phyloP scores from a whole-genome alignment of 2,888 invertebrate genomes.

The Morinoia aosen region DNA sequence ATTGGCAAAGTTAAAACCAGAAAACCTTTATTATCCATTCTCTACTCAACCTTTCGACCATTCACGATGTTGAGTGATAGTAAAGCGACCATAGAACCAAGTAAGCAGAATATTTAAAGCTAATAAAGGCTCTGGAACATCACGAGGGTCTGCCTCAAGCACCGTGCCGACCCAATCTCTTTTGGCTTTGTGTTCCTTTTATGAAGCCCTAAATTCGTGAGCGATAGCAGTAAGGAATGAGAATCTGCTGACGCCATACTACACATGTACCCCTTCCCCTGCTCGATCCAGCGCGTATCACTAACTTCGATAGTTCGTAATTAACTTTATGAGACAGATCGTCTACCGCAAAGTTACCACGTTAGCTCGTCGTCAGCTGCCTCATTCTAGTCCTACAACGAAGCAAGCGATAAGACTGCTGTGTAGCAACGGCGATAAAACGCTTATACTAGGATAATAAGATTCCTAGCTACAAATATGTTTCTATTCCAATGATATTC shows the following conservation, averaged over 20 bases:
- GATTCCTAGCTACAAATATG: not conserved
- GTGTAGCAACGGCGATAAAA: not conserved
- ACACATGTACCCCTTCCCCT: not conserved
- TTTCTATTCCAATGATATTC: not conserved
- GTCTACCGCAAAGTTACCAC: not conserved
- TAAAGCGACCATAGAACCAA: not conserved
- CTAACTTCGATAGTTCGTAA: not conserved
- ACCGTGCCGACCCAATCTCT: not conserved
- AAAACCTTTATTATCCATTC: not conserved
- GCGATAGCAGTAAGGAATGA: not conserved
- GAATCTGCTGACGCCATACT: not conserved
- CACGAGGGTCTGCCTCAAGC: not conserved
- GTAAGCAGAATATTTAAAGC: slow-evolving; percentile 2
- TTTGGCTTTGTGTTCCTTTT: slow-evolving; percentile 33
- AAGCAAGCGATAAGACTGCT: not conserved
- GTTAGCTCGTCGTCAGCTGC: not conserved
- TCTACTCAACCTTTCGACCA: not conserved
- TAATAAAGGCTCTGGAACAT: not conserved
- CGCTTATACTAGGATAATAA: not conserved
- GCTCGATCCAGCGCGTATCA: not conserved
- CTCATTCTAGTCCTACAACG: not conserved
- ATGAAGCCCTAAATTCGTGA: slow-evolving; percentile 16
- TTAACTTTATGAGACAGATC: not conserved
- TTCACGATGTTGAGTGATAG: slow-evolving; percentile 6
- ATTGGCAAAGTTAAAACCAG: not conserved